Base-by-base conservation (phyloP, 2,888 invertebrate species). In the Chaetogeoica ovagalla region DNA sequence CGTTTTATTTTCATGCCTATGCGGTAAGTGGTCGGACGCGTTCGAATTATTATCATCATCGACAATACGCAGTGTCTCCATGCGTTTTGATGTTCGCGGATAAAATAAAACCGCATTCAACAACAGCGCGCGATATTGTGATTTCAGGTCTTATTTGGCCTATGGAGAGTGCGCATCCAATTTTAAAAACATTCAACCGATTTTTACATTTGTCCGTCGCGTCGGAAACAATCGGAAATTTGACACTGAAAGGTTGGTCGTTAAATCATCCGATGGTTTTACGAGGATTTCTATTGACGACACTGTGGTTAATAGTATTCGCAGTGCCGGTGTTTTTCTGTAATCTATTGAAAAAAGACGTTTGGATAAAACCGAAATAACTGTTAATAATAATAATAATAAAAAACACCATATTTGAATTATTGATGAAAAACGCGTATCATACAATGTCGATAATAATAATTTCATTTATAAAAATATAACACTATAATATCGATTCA, bases 231-330 rank as follows among this genome's bases (percentile, higher is more conserved):
- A 79, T 79, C 57, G 70, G 79, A 23, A 70, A 79, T 71, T 63
- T 79, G 55, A 70, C 79, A 19, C 57, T 79, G 2, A 79, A 63
- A 65, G 82, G 60, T 21, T 82, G 82, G 82, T 55, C 77, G 7
- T n/a, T 82, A 19, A 0, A 19, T 2, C 76, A 82, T 48, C 82
- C 82, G 15, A 13, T 68, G 19, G 82, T 82, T 17, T n/a, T 77
- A 30, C 59, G 68, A 9, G 82, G 82, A 43, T 21, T 82, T 2
- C 15, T 69, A 13, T 55, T 69, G 15, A 81, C 68, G 17, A 21
- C 70, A 13, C 1, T 74, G n/a, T 82, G 82, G 82, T 69, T 81
- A 55, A 52, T 75, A 17, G 17, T 75, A n/a, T 81, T 81, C 48
- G 73, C 74, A 23, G 7, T 69, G 6, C 81, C 69, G 15, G 43